Conservation (phyloP, 2,888 invertebrate species). For the Phengaris alcon region DNA sequence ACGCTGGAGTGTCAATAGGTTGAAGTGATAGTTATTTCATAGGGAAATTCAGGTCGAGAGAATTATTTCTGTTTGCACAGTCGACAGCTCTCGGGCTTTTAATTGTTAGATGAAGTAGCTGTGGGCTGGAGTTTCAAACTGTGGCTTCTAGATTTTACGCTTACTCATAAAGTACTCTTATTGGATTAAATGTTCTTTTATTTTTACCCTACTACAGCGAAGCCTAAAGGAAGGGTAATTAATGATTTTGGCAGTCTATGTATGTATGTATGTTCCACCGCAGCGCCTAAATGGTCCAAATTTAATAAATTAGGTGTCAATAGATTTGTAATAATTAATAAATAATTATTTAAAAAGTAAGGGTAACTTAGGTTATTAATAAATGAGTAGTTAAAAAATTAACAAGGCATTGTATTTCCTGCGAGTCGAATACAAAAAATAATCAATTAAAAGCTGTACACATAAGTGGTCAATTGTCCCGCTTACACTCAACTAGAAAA, state of each 20-base stretch:
- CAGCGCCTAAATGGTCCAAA: no score
- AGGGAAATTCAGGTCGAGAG: conserved; percentile 27
- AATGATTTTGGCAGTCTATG: no score
- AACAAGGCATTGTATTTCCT: neutral
- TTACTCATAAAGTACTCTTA: neutral
- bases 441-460: neutral
- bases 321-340: no score
- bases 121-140: conserved; percentile 7
- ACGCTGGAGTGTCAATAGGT: conserved; percentile 34
- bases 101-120: conserved; percentile 10
- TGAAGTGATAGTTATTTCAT: conserved; percentile 32
- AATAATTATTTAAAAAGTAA: no score
- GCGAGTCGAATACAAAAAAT: neutral
- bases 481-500: neutral
- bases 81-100: neutral
- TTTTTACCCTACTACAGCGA: no score
- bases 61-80: conserved; percentile 24
- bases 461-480: neutral
- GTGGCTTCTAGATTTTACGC: neutral
- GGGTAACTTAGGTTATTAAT: neutral
- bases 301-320: no score
- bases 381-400: neutral
- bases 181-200: neutral
- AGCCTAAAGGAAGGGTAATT: no score
- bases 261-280: no score